Conservation (phyloP, 2,888 invertebrate genomes). For the Phortica okadai region DNA sequence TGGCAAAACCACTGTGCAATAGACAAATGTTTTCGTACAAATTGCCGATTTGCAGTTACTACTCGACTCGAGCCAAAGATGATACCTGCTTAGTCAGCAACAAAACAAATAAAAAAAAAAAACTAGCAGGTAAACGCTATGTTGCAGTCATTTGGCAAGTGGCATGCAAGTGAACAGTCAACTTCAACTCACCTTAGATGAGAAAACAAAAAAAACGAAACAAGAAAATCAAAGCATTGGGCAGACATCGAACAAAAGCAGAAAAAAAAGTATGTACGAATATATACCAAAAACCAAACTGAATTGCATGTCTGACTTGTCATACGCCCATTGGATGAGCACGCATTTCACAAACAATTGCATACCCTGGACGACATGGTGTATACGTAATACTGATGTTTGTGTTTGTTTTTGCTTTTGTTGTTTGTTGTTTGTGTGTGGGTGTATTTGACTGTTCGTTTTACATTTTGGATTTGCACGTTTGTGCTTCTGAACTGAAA, state of each 20-base stretch:
- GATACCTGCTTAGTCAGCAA: slow-evolving; percentile 24
- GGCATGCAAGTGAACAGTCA: background rate
- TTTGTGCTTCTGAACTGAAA: slow-evolving; percentile 32
- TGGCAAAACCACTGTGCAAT: background rate
- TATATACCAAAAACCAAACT: slow-evolving; percentile 48
- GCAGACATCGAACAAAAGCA: background rate
- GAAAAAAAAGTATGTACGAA: background rate
- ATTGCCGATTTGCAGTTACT: background rate
- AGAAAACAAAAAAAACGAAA: slow-evolving; percentile 6
- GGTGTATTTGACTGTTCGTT: slow-evolving; percentile 36
- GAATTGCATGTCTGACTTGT: slow-evolving; percentile 64
- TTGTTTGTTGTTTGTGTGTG: background rate
- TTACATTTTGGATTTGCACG: slow-evolving; percentile 56
- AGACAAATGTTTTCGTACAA: background rate
- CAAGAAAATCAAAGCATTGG: background rate
- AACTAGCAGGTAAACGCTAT: background rate
- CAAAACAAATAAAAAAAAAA: background rate
- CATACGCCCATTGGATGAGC: slow-evolving; percentile 46
- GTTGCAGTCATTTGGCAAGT: slow-evolving; percentile 21
- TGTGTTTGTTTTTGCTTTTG: slow-evolving; percentile 10
- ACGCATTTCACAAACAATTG: slow-evolving; percentile 45
- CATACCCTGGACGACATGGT: slow-evolving; percentile 18
- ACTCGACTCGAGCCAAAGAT: background rate
- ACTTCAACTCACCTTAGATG: background rate
- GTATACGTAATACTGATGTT: background rate